Evolutionary conservation across 2,797 vertebrate genomes (phyloP), one percentile per base, ranked within the genome.

Genomic region (Trematomus bernacchii): DNA sequence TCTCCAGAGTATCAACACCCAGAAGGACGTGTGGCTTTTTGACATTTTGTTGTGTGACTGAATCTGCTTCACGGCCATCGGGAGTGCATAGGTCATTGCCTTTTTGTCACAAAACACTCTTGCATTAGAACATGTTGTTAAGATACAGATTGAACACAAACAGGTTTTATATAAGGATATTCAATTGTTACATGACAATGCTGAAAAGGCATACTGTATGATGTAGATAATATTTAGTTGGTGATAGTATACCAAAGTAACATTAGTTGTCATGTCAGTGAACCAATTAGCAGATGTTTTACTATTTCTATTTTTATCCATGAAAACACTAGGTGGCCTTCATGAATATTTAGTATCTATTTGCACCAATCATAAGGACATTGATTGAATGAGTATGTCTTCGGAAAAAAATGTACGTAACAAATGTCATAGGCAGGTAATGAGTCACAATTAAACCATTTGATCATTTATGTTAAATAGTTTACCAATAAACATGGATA

Each of bases 1-100:
- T 66, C 51, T 76, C 64, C 40, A 58, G 64, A 52, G 30, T 43
- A 71, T 61, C 40, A 27, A 50, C 64, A 63, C 7, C 18, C 30
- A 63, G 46, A 69, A 54, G 61, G 73, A 73, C 77, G 63, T 47
- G 46, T 55, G 72, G 83, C 70, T 60, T 65, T 77, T 73, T 80
- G 63, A 61, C 14, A 30, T 18, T 53, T 21, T 73, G 68, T 44
- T 66, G 69, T 75, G 50, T 76, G 61, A 55, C n/a, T 65, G 55
- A 73, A 47, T 62, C 46, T 47, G 74, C 6, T 47, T 77, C 6
- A 23, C 2, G 10, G 59, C 46, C 42, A 42, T 43, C 14, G 54
- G 59, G 40, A 44, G 30, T 12, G 12, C 12, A 57, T 1, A 53
- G 48, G 58, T 71, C 52, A 66, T 7, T 14, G 9, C 13, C 57